Percentiles rank a stretch among this genome's conserved stretches.
Conservation (phyloP, 2,888 invertebrate genomes). For the Plutella xylostella region DNA sequence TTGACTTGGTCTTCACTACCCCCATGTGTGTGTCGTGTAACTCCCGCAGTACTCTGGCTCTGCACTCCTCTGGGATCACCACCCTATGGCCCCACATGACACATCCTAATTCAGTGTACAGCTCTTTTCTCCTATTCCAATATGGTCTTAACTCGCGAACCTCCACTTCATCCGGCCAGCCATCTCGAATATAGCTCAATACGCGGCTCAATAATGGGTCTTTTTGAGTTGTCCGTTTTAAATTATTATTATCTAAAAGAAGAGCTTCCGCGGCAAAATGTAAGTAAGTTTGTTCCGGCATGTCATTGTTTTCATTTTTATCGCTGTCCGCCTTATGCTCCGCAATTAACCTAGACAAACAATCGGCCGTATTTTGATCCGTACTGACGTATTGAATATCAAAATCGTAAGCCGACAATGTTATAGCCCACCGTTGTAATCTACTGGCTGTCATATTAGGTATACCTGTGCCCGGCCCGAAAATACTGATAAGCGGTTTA, state of each 20-base stretch:
- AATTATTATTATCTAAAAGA: background rate
- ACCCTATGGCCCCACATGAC: constrained; percentile 2
- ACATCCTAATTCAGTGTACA: background rate
- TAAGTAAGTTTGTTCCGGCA: background rate
- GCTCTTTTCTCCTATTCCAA: background rate
- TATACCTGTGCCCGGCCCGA: too few relatives aligned
- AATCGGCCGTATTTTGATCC: too few relatives aligned
- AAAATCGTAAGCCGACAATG: background rate
- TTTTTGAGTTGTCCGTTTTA: background rate
- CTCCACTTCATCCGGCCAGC: background rate
- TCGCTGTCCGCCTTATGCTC: background rate
- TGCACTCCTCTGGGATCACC: constrained; percentile 5
- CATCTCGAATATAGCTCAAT: background rate
- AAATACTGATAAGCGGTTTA: background rate
- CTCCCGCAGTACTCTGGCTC: background rate
- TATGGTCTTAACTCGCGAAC: background rate
- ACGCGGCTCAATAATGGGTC: background rate
- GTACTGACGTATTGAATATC: background rate
- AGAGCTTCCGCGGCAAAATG: too few relatives aligned
- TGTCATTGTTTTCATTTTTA: background rate
- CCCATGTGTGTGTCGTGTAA: constrained; percentile 5
- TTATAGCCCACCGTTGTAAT: background rate
- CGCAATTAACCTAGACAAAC: background rate
- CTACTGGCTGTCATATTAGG: background rate
- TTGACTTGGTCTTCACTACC: background rate